Evolutionary conservation across 2,113 vertebrate species (phyloP), one percentile per base, ranked within the genome.

Genomic region (Ageneiosus marmoratus): DNA sequence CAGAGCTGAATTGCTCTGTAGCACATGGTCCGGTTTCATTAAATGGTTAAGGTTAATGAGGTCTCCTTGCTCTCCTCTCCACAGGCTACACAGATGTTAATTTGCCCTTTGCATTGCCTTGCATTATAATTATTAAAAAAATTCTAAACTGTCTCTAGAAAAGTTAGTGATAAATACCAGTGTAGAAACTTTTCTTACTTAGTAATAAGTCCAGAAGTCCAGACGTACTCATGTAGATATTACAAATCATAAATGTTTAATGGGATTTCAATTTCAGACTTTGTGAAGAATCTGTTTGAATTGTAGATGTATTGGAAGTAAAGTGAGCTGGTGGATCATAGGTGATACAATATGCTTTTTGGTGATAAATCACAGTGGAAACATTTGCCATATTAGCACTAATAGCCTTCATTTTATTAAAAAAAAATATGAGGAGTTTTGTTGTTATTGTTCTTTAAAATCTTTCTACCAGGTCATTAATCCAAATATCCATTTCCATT

Each of bases 41-140:
- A 75, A 50, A 65, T 79, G 32, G 82, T 85, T 81, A 80, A 90
- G 90, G 89, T 92, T 93, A 92, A 92, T 93, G 88, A 91, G 88
- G 88, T 81, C 9, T 84, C 77, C 82, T 87, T 85, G 86, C 85
- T 85, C 82, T 86, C 62, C 81, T 89, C 87, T 88, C 87, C 44
- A 84, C 76, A 88, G 89, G 87, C 87, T 81, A 89, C 87, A 72
- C 83, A 80, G 50, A 74, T 67, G 62, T 89, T 92, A 90, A 92
- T 93, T 92, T 93, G 87, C 84, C 88, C 73, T 90, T 53, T 55
- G 82, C 88, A 83, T 89, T 77, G 82, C 79, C 84, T 79, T 74
- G 77, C 86, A 74, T 86, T 83, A 85, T 92, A 90, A 92, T 89
- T 91, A 88, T 86, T 84, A 79, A 81, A 84, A 44, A 20, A 32